phyloP scores from a whole-genome alignment of 2,113 vertebrate genomes.

The Choloepus hoffmanni region DNA sequence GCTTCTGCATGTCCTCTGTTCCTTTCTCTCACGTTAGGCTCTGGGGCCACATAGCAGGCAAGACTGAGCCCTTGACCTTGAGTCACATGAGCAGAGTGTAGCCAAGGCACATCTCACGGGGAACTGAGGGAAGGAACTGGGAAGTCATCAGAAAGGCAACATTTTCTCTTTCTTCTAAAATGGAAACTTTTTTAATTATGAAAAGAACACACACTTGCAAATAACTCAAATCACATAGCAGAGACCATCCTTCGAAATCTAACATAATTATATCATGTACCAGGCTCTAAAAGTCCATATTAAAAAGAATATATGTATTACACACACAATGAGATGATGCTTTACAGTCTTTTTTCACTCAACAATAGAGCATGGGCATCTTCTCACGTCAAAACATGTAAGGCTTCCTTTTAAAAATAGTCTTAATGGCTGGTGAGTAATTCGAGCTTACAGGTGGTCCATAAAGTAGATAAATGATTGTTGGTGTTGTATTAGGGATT shows the following conservation, averaged over 20 bases:
- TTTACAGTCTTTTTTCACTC: neutral
- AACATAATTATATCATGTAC: neutral
- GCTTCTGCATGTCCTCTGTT: neutral
- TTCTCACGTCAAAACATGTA: neutral
- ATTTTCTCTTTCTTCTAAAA: neutral
- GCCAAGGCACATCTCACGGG: neutral
- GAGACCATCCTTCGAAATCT: neutral
- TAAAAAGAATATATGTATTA: neutral
- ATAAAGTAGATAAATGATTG: neutral
- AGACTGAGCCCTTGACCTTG: neutral
- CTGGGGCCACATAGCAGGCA: neutral
- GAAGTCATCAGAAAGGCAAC: neutral
- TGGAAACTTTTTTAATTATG: neutral
- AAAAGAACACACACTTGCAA: neutral
- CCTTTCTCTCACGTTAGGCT: too few relatives aligned
- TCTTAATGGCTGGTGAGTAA: neutral
- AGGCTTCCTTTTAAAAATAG: neutral
- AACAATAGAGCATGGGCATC: fast-evolving
- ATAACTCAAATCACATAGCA: neutral
- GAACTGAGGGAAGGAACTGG: neutral
- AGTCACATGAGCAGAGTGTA: fast-evolving
- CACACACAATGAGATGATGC: neutral
- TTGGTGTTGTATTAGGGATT: neutral
- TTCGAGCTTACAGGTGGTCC: neutral
- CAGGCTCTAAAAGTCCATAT: neutral